Evolutionary conservation across 23 tunicate genomes (phyloP), one percentile per base, ranked within the genome.

Genomic region (Trididemnum miniatum): DNA sequence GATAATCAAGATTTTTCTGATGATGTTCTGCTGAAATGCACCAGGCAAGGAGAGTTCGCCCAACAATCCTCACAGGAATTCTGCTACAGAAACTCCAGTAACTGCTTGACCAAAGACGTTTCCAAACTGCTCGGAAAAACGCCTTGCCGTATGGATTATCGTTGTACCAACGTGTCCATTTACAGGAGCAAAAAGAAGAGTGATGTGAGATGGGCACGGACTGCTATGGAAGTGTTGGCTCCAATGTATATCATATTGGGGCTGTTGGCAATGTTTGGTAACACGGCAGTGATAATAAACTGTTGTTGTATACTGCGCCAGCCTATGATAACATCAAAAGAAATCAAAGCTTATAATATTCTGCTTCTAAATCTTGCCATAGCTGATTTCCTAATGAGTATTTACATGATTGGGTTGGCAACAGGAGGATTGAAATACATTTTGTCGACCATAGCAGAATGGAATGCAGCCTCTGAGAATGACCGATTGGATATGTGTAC

Each of bases 361-460:
- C 7, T 73, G 2, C 57, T 73, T 2, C 59, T 73, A 22, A 38
- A 39, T 73, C 31, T 73, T 15, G 79, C 59, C 20, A 2, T 38
- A 22, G 79, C 79, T 37, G 79, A 73, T 40, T 73, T 73, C 22
- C 29, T 73, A 5, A 73, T 73, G 79, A 59, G 79, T 2, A 25
- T 73, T 25, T 39, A 73, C 31, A 22, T 73, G 79, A 9, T 39
- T 40, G 79, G 79, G 5, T 3, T 39, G 2, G 25, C 79, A 9
- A 15, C 28, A 15, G 59, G 27, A 9, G 59, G 79, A 2, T 29
- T 38, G 9, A 27, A 38, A 7, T 73, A 37, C 31, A n/a, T 38
- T 15, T 7, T 7, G 4, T 15, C 36, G 7, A 7, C 25, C 20
- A 30, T 2, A 12, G 3, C 29, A 1, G 24, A 20, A 37, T 4